Evolutionary conservation across 2,888 invertebrate species (phyloP), one percentile per base, ranked within the genome.

Genomic region (Melikaiella ostensackeni): DNA sequence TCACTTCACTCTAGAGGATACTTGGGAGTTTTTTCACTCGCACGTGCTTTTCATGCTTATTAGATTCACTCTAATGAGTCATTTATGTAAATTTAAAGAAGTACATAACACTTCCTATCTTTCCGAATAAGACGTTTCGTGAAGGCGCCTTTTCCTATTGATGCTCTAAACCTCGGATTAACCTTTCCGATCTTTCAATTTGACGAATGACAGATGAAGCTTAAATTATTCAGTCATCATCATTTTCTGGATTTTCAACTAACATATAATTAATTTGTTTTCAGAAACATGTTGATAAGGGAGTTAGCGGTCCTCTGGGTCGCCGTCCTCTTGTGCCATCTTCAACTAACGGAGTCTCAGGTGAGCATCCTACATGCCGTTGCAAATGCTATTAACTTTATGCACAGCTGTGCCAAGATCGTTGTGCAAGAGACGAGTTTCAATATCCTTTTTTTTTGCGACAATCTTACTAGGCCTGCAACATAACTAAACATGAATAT

Each of bases 211-310:
- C n/a, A n/a, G n/a, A 38, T 38, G 4, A 38, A 13, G 38, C 38
- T 38, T 3, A 0, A 38, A 13, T 38, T 3, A 38, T 0, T 38
- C 0, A 35, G 0, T 38, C 0, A 21, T 16, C 16, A 16, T 38
- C 13, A 16, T 42, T 42, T 16, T 1, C 4, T 0, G 11, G 5
- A 16, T 16, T 27, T 16, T 27, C 2, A 24, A 59, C 24, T 59
- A 59, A 59, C 27, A 24, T 16, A 21, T 11, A 6, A 16, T 30
- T 46, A 11, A 27, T 91, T 93, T 92, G 92, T 94, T 93, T 84
- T 46, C 94, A 95, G 95, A 93, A 94, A 92, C 92, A 95, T 95
- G 95, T 93, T 95, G 94, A 94, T 95, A 93, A 94, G 95, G 93
- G 93, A 94, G 93, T 92, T 93, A 94, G 94, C 95, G 95, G 92